Base-by-base conservation (phyloP, 2,888 invertebrate genomes). In the Athetis lepigone region DNA sequence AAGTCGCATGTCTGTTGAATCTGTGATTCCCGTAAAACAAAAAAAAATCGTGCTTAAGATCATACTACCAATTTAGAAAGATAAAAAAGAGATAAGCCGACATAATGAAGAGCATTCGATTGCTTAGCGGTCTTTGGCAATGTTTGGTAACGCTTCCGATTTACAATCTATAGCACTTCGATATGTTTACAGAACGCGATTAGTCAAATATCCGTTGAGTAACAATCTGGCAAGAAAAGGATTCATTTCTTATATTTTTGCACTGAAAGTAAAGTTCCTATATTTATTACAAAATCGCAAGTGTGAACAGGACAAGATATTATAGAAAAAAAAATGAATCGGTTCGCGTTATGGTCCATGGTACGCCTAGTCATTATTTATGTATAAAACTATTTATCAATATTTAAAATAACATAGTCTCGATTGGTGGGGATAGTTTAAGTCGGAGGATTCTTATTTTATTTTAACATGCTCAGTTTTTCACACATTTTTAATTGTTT, bases 351-450 rank as follows among this genome's bases (percentile, higher is more conserved):
- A 89, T 88, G 90, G 91, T 93, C 90, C 92, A 92, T 85, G 92
- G 90, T 92, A 92, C 87, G 88, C 90, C 94, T 94, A 94, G 94
- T 94, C 94, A 94, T 93, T 93, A 93, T 92, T 91, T 90, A 90
- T 91, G 87, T 92, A 88, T 88, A 73, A 88, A 91, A 86, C 81
- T 89, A 88, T 89, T 88, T 89, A 86, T 85, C 88, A 88, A 88
- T 90, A 88, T 88, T 87, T 86, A 86, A 87, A 88, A 82, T 83
- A 85, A 87, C 84, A 83, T 85, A 87, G 84, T 85, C 82, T 85
- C 81, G 83, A 82, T 82, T 84, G 87, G 86, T 86, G 88, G 87
- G 80, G 86, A 80, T 88, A 87, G 85, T 59, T 77, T 85, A 85
- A 83, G 78, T 62, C 77, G 82, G 79, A 80, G 75, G 82, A 77